These are phyloP conservation scores for Scelioninae gen. 1 DNA, from an alignment of 2,888 invertebrate genomes.

Conservation along the genomic window DNA sequence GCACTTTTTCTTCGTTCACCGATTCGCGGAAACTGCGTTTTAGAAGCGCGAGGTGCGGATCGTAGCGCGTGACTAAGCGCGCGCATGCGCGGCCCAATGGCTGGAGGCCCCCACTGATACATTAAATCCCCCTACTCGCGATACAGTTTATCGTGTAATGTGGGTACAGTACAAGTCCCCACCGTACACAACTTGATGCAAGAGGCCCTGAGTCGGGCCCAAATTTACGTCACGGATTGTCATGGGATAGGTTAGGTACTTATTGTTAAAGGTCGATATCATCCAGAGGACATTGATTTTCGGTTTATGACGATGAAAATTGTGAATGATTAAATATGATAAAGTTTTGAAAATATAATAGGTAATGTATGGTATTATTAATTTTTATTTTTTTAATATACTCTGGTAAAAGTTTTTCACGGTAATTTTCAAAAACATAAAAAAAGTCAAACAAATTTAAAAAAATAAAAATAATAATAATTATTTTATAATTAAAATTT, in stretches of 20 bases:
- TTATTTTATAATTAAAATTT: too few relatives aligned
- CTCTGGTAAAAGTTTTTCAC: too few relatives aligned
- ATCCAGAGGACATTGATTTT: slow-evolving; percentile 3
- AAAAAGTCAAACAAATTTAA: too few relatives aligned
- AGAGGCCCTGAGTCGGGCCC: slow-evolving; percentile 59
- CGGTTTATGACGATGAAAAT: neutral
- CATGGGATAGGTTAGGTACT: slow-evolving; percentile 55
- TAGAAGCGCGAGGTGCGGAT: slow-evolving; percentile 67
- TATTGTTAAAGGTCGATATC: slow-evolving; percentile 41
- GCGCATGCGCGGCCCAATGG: slow-evolving; percentile 58
- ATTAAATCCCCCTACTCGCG: slow-evolving; percentile 22
- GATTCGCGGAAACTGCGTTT: slow-evolving; percentile 83
- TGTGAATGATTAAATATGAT: too few relatives aligned
- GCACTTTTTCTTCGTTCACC: slow-evolving; percentile 80
- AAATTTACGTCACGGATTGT: slow-evolving; percentile 55
- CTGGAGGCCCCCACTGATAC: slow-evolving; percentile 14
- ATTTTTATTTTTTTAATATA: too few relatives aligned
- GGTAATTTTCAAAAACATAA: too few relatives aligned
- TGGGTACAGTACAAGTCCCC: slow-evolving; percentile 22
- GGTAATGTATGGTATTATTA: too few relatives aligned
- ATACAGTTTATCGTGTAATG: slow-evolving; percentile 47
- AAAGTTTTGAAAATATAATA: too few relatives aligned
- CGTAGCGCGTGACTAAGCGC: slow-evolving; percentile 58
- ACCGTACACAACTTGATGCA: slow-evolving; percentile 23
- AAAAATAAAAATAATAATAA: too few relatives aligned